Evolutionary conservation across 2,888 invertebrate species (phyloP), one percentile per base, ranked within the genome.

Genomic region (Parnassius smintheus): DNA sequence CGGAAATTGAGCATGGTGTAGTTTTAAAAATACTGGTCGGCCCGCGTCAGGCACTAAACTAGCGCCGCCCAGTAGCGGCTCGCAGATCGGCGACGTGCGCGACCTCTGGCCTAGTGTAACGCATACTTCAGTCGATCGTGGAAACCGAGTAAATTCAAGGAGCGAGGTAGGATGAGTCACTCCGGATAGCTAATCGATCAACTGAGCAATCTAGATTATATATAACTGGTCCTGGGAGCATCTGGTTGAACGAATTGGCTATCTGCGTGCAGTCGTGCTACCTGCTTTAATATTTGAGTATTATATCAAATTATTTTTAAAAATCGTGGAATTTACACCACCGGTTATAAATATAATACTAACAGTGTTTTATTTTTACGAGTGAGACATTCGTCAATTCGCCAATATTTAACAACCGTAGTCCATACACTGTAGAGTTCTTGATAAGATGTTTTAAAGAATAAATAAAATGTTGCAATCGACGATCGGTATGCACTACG

Each of bases 1-100:
- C 82, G 85, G 88, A 86, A 85, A 90, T 91, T 91, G 91, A 91
- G 91, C 91, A 91, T 81, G 84, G 83, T 54, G 64, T 79, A 81
- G 80, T 85, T 83, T 82, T 80, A 82, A 75, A 82, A 88, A 87
- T 85, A 88, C 84, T 84, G 85, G 79, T 82, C 74, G 50, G 59
- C 41, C 35, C 35, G 35, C 35, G 35, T 35, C 35, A 2, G 7
- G 35, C 35, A 35, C 35, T 35, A 35, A 35, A 35, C 35, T 35
- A 35, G 35, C 56, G 18, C 56, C 11, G 18, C 64, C 62, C 58
- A 25, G 58, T 59, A 64, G 71, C 68, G 61, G 59, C 64, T 67
- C 59, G 66, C 68, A 64, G 67, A 68, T 10, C 71, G 61, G 64
- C 63, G 61, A 61, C 66, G 69, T 58, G 70, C 64, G 66, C 66